These are phyloP conservation scores for Apteryx owenii DNA, from an alignment of 2,113 vertebrate genomes.

Conservation along the genomic window DNA sequence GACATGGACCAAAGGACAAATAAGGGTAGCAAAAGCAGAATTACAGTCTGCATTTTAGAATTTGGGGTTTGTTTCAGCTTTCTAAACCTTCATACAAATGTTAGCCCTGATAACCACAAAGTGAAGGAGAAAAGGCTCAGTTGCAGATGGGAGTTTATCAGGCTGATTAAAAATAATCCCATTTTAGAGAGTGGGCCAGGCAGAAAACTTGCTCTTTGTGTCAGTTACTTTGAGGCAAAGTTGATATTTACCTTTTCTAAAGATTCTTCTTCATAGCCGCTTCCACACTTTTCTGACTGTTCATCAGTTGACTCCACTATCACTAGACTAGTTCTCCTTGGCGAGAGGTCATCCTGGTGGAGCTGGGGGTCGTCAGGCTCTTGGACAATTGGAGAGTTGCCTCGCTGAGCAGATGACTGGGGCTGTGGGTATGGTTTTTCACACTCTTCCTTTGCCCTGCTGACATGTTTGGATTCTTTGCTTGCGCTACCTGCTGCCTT, in stretches of 20 bases:
- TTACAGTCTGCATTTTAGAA: not conserved
- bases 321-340: slow-evolving; percentile 71
- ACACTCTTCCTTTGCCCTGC: slow-evolving; percentile 65
- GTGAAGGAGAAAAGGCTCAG: not conserved
- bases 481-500: not conserved
- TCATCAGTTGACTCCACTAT: slow-evolving; percentile 82
- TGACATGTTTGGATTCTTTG: not conserved
- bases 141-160: not conserved
- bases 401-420: slow-evolving; percentile 64
- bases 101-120: not conserved
- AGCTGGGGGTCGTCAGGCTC: slow-evolving; percentile 68
- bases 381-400: slow-evolving; percentile 80
- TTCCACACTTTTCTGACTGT: slow-evolving; percentile 74
- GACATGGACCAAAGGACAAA: not conserved
- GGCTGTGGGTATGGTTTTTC: not conserved
- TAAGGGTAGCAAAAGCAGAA: not conserved
- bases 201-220: not conserved
- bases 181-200: fast-evolving
- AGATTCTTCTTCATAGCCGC: slow-evolving; percentile 77
- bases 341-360: slow-evolving; percentile 43
- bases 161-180: not conserved
- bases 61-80: not conserved
- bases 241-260: slow-evolving; percentile 85
- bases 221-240: not conserved
- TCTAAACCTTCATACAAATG: not conserved